Conservation (phyloP, 2,113 vertebrate species). For the Odontophorus gujanensis region DNA sequence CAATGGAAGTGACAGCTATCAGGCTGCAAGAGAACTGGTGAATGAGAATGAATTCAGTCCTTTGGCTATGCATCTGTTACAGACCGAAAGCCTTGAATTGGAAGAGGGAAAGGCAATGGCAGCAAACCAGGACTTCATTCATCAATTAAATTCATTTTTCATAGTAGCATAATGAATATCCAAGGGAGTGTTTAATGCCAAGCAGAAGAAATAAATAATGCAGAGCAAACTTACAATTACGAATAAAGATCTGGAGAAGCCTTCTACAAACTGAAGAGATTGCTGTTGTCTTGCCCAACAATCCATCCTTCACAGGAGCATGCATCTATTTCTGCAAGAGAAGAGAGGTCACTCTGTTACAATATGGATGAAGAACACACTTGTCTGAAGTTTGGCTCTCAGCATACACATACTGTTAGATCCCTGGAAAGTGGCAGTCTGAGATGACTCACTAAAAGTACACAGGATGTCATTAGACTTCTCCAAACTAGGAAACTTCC, state of each 20-base stretch:
- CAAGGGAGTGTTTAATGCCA: slow-evolving; percentile 9
- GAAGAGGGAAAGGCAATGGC: slow-evolving; percentile 17
- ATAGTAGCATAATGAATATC: background rate
- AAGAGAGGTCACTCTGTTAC: accelerated
- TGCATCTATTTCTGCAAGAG: background rate
- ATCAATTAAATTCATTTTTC: slow-evolving; percentile 55
- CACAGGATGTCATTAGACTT: background rate
- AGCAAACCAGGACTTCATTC: slow-evolving; percentile 36
- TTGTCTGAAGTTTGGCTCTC: background rate
- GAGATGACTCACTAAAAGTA: too few species aligned
- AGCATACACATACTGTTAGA: accelerated
- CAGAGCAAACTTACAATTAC: background rate
- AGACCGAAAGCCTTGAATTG: background rate
- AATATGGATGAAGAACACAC: background rate
- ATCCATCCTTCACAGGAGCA: background rate
- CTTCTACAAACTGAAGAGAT: background rate
- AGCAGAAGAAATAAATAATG: slow-evolving; percentile 27
- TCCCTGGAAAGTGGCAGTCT: background rate
- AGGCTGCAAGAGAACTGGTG: background rate
- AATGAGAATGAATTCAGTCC: slow-evolving; percentile 16
- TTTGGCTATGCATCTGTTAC: background rate
- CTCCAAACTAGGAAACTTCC: background rate
- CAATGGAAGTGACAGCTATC: background rate
- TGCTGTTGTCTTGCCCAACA: background rate
- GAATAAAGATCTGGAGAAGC: background rate